These are phyloP conservation scores for Choloepus hoffmanni DNA, from an alignment of 2,113 vertebrate genomes.

Conservation along the genomic window DNA sequence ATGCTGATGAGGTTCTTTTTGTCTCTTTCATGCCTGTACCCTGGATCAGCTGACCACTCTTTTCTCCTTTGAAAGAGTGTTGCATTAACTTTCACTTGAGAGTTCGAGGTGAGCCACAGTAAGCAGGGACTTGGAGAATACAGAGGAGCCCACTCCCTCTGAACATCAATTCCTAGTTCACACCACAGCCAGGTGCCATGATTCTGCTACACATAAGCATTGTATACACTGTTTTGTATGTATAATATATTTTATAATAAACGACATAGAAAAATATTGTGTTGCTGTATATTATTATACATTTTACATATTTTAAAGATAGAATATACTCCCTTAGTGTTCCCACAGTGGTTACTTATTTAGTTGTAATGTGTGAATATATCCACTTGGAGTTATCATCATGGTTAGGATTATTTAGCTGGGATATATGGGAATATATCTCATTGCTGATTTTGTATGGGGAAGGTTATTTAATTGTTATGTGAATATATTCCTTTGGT, in stretches of 20 bases:
- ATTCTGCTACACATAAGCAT: background rate
- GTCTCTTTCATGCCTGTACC: fast-evolving
- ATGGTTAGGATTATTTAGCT: too few relatives aligned
- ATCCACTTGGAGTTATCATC: too few relatives aligned
- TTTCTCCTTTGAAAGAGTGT: background rate
- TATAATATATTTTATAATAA: background rate
- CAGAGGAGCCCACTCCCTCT: background rate
- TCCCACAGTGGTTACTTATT: background rate
- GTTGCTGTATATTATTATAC: background rate
- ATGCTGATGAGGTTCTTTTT: background rate
- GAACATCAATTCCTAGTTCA: background rate
- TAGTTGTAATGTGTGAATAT: background rate
- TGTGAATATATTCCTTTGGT: background rate
- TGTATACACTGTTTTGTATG: background rate
- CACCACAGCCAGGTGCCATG: too few relatives aligned
- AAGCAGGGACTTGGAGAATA: background rate
- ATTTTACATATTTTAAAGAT: background rate
- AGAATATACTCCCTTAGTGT: background rate
- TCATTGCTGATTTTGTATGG: background rate
- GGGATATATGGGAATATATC: background rate
- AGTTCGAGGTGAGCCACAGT: background rate
- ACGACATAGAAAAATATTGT: background rate
- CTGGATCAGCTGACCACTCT: background rate
- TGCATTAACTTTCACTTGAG: background rate
- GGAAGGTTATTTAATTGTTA: background rate